phyloP scores from a whole-genome alignment of 1,140 invertebrate species.

The Acromyrmex charruanus region DNA sequence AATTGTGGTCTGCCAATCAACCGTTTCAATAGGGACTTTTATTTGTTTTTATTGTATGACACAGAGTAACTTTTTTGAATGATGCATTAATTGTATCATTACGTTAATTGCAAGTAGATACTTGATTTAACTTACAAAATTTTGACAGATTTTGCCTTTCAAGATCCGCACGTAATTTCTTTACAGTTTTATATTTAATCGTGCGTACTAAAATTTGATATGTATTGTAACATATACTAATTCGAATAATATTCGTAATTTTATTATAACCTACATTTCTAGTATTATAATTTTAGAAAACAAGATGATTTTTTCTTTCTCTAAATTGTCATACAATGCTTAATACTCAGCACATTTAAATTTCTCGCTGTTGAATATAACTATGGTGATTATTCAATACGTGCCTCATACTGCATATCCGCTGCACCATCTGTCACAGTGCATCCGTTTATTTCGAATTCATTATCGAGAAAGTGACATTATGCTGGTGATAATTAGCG shows the following conservation, averaged over 20 bases:
- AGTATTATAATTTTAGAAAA: constrained; percentile 28
- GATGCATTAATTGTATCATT: not conserved
- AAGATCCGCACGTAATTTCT: not conserved
- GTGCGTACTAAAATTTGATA: not conserved
- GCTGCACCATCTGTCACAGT: constrained; percentile 8
- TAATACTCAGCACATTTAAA: not conserved
- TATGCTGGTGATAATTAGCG: constrained; percentile 26
- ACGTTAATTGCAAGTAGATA: not conserved
- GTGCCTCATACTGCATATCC: not conserved
- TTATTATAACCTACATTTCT: no score
- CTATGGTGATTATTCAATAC: not conserved
- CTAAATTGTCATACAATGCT: not conserved
- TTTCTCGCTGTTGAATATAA: constrained; percentile 20
- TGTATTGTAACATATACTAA: not conserved
- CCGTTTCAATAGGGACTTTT: not conserved
- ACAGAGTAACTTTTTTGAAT: not conserved
- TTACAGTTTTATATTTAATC: not conserved
- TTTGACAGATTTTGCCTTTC: not conserved
- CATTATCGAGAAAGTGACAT: constrained; percentile 31
- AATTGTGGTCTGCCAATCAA: not conserved
- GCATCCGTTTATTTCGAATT: constrained; percentile 7
- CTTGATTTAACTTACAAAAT: not conserved
- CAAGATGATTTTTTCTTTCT: not conserved
- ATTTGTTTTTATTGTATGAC: not conserved
- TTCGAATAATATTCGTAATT: not conserved